These are phyloP conservation scores for Aricia artaxerxes DNA, from an alignment of 2,888 invertebrate species.

Conservation along the genomic window DNA sequence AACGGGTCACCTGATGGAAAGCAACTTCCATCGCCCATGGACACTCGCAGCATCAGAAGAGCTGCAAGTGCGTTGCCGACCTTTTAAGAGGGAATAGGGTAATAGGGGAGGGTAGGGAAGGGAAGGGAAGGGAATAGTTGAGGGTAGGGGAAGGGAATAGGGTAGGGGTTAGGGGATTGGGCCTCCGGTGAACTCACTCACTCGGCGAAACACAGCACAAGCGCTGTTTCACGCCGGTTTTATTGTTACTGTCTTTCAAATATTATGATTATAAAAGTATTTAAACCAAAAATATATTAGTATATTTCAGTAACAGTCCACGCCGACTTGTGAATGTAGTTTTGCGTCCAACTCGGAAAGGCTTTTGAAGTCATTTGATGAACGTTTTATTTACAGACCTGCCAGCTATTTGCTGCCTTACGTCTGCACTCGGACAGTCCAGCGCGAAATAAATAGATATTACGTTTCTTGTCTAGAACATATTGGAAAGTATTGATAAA, in stretches of 20 bases:
- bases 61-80: too few species aligned
- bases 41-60: too few species aligned
- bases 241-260: neutral
- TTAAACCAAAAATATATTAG: neutral
- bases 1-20: too few species aligned
- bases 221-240: too few species aligned
- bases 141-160: too few species aligned
- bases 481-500: neutral
- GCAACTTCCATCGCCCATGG: too few species aligned
- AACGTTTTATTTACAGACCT: slow-evolving; percentile 23
- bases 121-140: too few species aligned
- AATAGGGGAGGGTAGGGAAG: too few species aligned
- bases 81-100: too few species aligned
- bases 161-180: too few species aligned
- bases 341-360: neutral
- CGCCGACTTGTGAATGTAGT: neutral
- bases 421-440: slow-evolving; percentile 5
- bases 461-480: neutral
- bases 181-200: too few species aligned
- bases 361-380: slow-evolving; percentile 22
- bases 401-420: slow-evolving; percentile 13
- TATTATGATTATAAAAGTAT: neutral
- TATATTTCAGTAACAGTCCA: neutral
- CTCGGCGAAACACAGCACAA: too few species aligned
- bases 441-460: neutral